Evolutionary conservation across 2,113 vertebrate species (phyloP), one percentile per base, ranked within the genome.

Genomic region (Istiophorus platypterus): DNA sequence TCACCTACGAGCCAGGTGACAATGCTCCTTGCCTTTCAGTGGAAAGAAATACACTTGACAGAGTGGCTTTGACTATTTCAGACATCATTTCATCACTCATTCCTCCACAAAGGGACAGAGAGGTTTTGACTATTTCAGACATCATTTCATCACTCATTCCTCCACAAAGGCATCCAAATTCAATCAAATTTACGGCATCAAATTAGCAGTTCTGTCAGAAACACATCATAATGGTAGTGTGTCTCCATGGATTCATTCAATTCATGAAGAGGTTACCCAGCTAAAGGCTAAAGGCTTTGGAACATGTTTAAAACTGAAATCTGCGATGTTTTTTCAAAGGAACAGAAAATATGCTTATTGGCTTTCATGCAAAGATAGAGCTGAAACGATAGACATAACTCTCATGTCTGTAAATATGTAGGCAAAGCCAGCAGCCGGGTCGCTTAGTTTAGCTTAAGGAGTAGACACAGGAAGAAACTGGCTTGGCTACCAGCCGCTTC

Each of bases 1-100:
- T 81, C 80, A 78, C 57, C 85, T 83, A 54, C 70, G 74, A 71
- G 80, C 80, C 58, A 31, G 47, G 45, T 80, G 64, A 70, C 67
- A 56, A 83, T 54, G 65, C 72, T 57, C 57, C 56, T 4, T 6
- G 34, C 24, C 39, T 51, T 66, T 54, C 70, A 12, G 17, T 4
- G 52, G 64, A 75, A 81, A 70, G 41, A 87, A 80, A 74, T 39
- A 64, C 39, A 81, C 56, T 59, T 57, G 12, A 82, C 56, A 31
- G 64, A 52, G 37, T 31, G 54, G 15, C 24, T 72, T 62, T 27
- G 22, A 63, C 72, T 62, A 64, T 80, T 83, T 80, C 31, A 54
- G 76, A 81, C 56, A 69, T 29, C 3, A 29, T 20, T 41, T 79
- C 49, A 67, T 90, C 69, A 56, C 42, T 59, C 0, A n/a, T 57